A percentile compares a stretch with the other conserved stretches of the same genome.
Evolutionary conservation across 1,140 invertebrate species (phyloP).

Genomic region (Globodera ellingtonae): DNA sequence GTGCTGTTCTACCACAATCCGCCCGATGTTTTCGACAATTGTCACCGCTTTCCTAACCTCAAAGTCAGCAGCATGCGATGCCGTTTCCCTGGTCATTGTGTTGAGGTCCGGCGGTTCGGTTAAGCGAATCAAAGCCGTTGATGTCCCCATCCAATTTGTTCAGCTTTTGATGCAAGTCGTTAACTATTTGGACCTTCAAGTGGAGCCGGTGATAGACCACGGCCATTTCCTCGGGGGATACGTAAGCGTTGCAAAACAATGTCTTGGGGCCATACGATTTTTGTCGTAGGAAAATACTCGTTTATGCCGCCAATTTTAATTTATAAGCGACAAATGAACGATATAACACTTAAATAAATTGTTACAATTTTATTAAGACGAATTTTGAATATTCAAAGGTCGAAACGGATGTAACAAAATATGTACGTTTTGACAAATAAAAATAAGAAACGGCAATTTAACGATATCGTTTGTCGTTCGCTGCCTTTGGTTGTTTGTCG

Average conservation of each 20-base stretch:
- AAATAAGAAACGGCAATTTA: too few species aligned
- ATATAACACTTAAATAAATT: too few species aligned
- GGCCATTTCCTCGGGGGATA: background rate
- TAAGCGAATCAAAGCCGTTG: background rate
- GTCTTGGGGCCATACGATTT: too few species aligned
- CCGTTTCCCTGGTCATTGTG: slow-evolving; percentile 4
- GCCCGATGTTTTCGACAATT: background rate
- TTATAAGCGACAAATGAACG: too few species aligned
- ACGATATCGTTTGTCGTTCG: too few species aligned
- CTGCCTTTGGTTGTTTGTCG: too few species aligned
- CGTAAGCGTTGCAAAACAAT: background rate
- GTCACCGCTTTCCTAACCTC: background rate
- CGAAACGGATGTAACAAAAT: too few species aligned
- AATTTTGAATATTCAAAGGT: too few species aligned
- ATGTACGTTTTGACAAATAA: too few species aligned
- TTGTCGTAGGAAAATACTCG: too few species aligned
- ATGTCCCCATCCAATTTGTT: background rate
- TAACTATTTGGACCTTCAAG: background rate
- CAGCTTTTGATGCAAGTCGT: slow-evolving; percentile 1
- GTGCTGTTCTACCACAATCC: slow-evolving; percentile 8
- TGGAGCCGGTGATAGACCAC: background rate
- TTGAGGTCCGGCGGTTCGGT: background rate
- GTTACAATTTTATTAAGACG: too few species aligned
- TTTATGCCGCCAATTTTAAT: too few species aligned
- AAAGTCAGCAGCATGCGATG: background rate